Evolutionary conservation across 2,888 invertebrate genomes (phyloP).

Genomic region (Julus scandinavius): DNA sequence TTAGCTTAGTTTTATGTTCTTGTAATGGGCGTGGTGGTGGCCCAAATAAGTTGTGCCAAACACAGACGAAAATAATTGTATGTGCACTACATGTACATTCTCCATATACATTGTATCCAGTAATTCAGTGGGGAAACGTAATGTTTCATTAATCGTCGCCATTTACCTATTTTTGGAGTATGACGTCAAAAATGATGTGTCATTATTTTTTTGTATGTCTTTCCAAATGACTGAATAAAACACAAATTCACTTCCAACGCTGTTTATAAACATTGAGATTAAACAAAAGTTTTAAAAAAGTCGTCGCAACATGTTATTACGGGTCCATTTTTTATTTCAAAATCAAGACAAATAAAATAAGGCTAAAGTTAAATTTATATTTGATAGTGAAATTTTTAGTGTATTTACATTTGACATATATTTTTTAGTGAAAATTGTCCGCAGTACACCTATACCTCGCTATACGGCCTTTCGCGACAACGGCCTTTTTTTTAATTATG

Average conservation of each 20-base stretch:
- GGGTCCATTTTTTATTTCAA: background rate
- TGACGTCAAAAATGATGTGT: background rate
- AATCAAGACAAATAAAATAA: background rate
- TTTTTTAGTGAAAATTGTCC: too few relatives aligned
- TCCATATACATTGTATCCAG: background rate
- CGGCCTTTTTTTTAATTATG: too few relatives aligned
- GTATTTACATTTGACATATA: too few relatives aligned
- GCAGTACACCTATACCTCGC: too few relatives aligned
- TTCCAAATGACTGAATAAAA: too few relatives aligned
- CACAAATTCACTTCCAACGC: too few relatives aligned
- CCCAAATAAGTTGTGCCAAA: background rate
- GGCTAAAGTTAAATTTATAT: too few relatives aligned
- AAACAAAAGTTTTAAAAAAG: too few relatives aligned
- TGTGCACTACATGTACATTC: background rate
- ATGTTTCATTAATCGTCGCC: background rate
- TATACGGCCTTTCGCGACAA: too few relatives aligned
- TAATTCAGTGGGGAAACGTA: constrained; percentile 4
- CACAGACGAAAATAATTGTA: background rate
- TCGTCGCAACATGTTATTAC: too few relatives aligned
- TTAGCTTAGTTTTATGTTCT: background rate
- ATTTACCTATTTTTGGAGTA: background rate
- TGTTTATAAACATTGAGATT: too few relatives aligned
- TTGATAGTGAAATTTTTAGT: too few relatives aligned
- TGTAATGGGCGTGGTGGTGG: background rate
- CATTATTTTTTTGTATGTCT: background rate